These are phyloP conservation scores for Ormyrus nitidulus DNA, from an alignment of 2,888 invertebrate genomes.

Conservation along the genomic window DNA sequence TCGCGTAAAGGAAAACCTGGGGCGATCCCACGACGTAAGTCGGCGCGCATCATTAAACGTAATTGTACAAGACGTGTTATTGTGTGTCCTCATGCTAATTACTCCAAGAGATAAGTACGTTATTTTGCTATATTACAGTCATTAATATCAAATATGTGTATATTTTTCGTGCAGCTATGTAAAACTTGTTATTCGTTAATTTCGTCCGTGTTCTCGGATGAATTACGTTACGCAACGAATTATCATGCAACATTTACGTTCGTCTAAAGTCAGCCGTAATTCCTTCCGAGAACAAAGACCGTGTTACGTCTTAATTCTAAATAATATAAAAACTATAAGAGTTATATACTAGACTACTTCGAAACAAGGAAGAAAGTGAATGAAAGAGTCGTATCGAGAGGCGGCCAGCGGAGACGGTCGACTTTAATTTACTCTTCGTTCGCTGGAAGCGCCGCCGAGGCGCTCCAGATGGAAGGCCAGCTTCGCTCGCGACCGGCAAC, in stretches of 20 bases:
- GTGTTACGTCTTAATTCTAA: slow-evolving; percentile 24
- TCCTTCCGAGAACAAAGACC: slow-evolving; percentile 28
- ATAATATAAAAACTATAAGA: not conserved
- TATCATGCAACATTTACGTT: slow-evolving; percentile 6
- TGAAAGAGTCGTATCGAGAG: too few relatives aligned
- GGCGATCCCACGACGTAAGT: slow-evolving; percentile 32
- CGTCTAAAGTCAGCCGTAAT: slow-evolving; percentile 21
- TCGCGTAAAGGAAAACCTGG: slow-evolving; percentile 10
- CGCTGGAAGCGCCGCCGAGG: not conserved
- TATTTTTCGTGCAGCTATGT: slow-evolving; percentile 28
- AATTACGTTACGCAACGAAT: slow-evolving; percentile 14
- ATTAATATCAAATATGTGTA: slow-evolving; percentile 28
- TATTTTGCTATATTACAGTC: slow-evolving; percentile 49
- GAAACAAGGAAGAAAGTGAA: too few relatives aligned
- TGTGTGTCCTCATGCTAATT: slow-evolving; percentile 63
- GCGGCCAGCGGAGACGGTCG: too few relatives aligned
- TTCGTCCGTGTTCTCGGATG: slow-evolving; percentile 32
- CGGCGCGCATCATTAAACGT: slow-evolving; percentile 48
- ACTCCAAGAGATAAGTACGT: slow-evolving; percentile 60
- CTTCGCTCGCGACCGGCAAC: not conserved
- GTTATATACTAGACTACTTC: too few relatives aligned
- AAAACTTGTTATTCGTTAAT: slow-evolving; percentile 37
- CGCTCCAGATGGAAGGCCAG: slow-evolving; percentile 27
- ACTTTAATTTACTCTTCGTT: too few relatives aligned
- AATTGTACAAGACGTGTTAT: slow-evolving; percentile 60